Conservation (phyloP, 2,113 vertebrate species). For the Anser brachyrhynchus region DNA sequence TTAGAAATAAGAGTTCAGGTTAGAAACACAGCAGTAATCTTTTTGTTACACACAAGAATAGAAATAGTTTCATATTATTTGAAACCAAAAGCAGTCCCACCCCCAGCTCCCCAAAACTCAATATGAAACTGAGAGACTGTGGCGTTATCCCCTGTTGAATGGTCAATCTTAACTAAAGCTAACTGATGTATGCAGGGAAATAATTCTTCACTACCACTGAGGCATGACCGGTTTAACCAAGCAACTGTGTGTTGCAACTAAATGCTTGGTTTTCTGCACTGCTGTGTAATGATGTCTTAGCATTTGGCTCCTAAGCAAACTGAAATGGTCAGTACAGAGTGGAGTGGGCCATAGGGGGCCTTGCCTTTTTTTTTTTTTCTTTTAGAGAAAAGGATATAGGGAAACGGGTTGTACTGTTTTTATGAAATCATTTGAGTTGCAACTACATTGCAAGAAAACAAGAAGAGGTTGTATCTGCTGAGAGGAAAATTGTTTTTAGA, state of each 20-base stretch:
- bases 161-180: not conserved
- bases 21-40: not conserved
- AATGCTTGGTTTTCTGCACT: not conserved
- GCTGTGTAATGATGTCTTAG: not conserved
- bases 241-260: not conserved
- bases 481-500: not conserved
- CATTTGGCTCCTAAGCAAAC: not conserved
- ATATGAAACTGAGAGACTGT: not conserved
- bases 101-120: not conserved
- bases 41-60: not conserved
- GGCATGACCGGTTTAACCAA: not conserved
- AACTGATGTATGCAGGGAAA: not conserved
- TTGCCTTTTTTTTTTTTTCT: not conserved
- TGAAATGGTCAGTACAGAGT: not conserved
- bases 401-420: not conserved
- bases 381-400: not conserved
- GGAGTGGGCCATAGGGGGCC: not conserved
- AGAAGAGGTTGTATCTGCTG: not conserved
- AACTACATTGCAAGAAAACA: not conserved
- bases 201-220: not conserved
- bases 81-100: not conserved
- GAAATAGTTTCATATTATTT: not conserved
- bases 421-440: fast-evolving
- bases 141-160: not conserved
- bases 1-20: not conserved